phyloP scores from a whole-genome alignment of 2,888 invertebrate genomes.

The Archaeoteleia sp. region DNA sequence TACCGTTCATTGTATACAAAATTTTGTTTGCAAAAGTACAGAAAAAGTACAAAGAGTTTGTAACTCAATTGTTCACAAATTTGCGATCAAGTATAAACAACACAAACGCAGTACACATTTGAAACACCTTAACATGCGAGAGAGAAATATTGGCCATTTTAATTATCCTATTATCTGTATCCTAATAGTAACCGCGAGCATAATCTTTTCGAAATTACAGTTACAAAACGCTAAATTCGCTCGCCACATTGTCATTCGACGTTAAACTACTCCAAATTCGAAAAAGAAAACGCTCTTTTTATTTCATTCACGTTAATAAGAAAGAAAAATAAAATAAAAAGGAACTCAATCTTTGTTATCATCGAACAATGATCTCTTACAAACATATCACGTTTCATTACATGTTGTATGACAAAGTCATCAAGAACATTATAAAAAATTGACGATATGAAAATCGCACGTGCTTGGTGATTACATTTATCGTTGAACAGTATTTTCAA shows the following conservation, averaged over 20 bases:
- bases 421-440: no score
- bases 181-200: constrained; percentile 23
- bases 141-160: constrained; percentile 40
- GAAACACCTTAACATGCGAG: constrained; percentile 24
- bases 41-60: not conserved
- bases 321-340: constrained; percentile 7
- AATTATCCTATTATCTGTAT: constrained; percentile 33
- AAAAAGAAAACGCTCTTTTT: no score
- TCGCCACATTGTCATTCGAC: no score
- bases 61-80: not conserved
- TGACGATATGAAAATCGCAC: no score
- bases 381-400: constrained; percentile 8
- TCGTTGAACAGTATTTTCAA: no score
- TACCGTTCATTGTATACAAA: not conserved
- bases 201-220: not conserved
- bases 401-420: not conserved
- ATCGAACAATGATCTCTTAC: constrained; percentile 12
- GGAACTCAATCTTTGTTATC: constrained; percentile 15
- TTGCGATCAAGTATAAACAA: constrained; percentile 18
- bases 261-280: no score
- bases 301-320: not conserved
- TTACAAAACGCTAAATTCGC: not conserved
- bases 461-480: no score
- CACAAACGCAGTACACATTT: constrained; percentile 17
- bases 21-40: not conserved